A percentile compares a stretch with the other conserved stretches of the same genome.
Evolutionary conservation across 2,113 vertebrate species (phyloP).

Genomic region (Hippocampus mohnikei): DNA sequence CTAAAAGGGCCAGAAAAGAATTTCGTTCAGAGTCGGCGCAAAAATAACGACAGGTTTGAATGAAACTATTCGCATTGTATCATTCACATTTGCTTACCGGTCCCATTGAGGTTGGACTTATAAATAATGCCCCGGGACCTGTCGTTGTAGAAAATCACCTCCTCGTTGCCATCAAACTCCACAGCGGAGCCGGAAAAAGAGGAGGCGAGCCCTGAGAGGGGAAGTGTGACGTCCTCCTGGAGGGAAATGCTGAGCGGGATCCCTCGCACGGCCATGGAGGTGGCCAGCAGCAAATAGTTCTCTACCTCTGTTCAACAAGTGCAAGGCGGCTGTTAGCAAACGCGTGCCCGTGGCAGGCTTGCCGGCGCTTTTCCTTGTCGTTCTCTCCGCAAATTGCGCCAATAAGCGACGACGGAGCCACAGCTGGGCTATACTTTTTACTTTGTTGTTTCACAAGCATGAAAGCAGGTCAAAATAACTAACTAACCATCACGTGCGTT

Average conservation of each 20-base stretch:
- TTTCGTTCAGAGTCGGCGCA: too few relatives aligned
- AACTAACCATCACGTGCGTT: too few relatives aligned
- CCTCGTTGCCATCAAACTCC: constrained; percentile 63
- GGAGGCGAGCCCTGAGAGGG: constrained; percentile 45
- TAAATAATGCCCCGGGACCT: constrained; percentile 58
- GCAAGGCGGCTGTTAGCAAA: neutral
- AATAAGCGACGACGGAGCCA: too few relatives aligned
- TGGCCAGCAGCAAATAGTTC: constrained; percentile 61
- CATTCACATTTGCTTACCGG: constrained; percentile 39
- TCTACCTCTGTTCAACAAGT: constrained; percentile 59
- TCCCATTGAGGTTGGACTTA: constrained; percentile 65
- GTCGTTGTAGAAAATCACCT: constrained; percentile 61
- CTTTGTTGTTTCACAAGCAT: too few relatives aligned
- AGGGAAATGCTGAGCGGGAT: constrained; percentile 61
- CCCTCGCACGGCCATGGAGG: constrained; percentile 55
- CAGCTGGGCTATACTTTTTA: too few relatives aligned
- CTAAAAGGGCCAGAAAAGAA: constrained; percentile 23
- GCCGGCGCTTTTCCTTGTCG: too few relatives aligned
- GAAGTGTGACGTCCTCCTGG: constrained; percentile 68
- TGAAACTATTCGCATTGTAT: too few relatives aligned
- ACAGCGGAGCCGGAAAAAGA: constrained; percentile 61
- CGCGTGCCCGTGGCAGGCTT: too few relatives aligned
- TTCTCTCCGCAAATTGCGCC: too few relatives aligned
- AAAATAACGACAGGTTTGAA: too few relatives aligned
- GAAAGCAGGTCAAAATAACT: too few relatives aligned